These are phyloP conservation scores for Caradrina kadenii DNA, from an alignment of 2,888 invertebrate species.

Conservation along the genomic window DNA sequence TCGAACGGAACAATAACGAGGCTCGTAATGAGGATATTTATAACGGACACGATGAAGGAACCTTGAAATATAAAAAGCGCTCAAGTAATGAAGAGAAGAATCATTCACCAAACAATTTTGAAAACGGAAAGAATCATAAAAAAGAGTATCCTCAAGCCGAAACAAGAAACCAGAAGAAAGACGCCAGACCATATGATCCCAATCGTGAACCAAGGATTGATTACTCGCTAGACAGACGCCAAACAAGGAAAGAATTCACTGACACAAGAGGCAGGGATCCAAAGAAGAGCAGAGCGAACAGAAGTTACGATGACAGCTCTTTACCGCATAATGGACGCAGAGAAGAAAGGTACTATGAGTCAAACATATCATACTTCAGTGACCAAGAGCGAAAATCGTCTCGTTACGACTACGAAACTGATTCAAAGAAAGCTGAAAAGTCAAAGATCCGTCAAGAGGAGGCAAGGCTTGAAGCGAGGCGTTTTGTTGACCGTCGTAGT, in stretches of 20 bases:
- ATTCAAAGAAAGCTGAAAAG: slow-evolving; percentile 89
- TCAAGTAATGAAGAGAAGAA: slow-evolving; percentile 84
- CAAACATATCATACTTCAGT: slow-evolving; percentile 87
- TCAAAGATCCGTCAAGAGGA: slow-evolving; percentile 88
- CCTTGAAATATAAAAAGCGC: slow-evolving; percentile 87
- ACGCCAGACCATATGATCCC: slow-evolving; percentile 75
- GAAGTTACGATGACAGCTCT: slow-evolving; percentile 87
- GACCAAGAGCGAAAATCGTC: slow-evolving; percentile 84
- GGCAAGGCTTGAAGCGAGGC: slow-evolving; percentile 84
- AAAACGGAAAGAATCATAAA: slow-evolving; percentile 79
- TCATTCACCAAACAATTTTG: slow-evolving; percentile 77
- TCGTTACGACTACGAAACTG: slow-evolving; percentile 88
- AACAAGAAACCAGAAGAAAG: slow-evolving; percentile 81
- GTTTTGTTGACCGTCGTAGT: slow-evolving; percentile 82
- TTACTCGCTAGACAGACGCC: slow-evolving; percentile 86
- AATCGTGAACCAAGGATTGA: slow-evolving; percentile 83
- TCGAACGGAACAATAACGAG: slow-evolving; percentile 83
- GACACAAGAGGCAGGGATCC: slow-evolving; percentile 80
- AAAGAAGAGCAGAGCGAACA: slow-evolving; percentile 78
- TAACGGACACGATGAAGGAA: slow-evolving; percentile 85
- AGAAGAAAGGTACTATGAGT: slow-evolving; percentile 86
- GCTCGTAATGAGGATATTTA: slow-evolving; percentile 80
- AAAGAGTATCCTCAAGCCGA: slow-evolving; percentile 85
- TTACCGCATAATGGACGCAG: slow-evolving; percentile 83
- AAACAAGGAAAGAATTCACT: slow-evolving; percentile 81